Evolutionary conservation across 2,113 vertebrate genomes (phyloP), one percentile per base, ranked within the genome.

Genomic region (Saccopteryx leptura): DNA sequence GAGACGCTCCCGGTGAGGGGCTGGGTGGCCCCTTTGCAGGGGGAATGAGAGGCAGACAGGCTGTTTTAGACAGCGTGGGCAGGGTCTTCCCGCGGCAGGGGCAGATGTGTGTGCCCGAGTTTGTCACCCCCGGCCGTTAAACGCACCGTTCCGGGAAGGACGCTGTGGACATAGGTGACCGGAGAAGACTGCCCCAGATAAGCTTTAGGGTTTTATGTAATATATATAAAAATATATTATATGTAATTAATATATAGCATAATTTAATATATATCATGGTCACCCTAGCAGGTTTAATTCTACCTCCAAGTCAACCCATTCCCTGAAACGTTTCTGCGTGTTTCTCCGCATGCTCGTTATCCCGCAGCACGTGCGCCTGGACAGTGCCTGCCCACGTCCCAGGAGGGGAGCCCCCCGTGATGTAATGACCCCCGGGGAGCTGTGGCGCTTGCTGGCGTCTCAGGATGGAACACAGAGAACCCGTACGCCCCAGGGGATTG

Each of bases 351-450:
- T 8, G 4, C 54, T 88, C 58, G 79, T 6, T 68, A 52, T 23
- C 56, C 75, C 88, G 95, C 80, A 26, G 75, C 66, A 68, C 52
- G 85, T 85, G 68, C 31, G 72, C 52, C n/a, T 87, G 68, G 63
- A 90, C 93, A 48, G 74, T 63, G 76, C 68, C 75, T 87, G 58
- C 75, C 69, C 11, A 0, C 39, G 39, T 39, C 39, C 39, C 3
- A 3, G 39, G 39, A 39, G 39, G 39, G 39, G 39, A 39, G 39
- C 39, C 39, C 39, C 39, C 39, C 39, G 39, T 39, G 39, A 39
- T 39, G 54, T 3, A 10, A 39, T 75, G 71, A 31, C 26, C 15
- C 48, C 86, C 0, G 1, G 93, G 78, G 87, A 80, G 54, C 14
- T 1, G 74, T 63, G 18, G 3, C 0, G 23, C 65, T 83, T 48